Evolutionary conservation across 2,113 vertebrate genomes (phyloP).

Genomic region (Cyphomyrus plagiostoma): DNA sequence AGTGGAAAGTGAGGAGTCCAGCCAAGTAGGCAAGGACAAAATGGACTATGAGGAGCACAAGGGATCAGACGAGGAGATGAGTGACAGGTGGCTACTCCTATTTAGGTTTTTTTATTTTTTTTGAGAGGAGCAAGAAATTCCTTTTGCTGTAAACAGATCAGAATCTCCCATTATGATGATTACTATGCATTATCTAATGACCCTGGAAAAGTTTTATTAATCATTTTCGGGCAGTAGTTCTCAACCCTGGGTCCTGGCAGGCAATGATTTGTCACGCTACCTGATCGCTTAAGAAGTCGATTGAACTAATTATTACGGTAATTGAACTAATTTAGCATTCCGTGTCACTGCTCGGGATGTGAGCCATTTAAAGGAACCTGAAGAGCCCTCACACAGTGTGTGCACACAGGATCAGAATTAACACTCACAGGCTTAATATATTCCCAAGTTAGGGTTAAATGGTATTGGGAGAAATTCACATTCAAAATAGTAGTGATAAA

Average conservation of each 20-base stretch:
- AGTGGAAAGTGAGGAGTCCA: slow-evolving; percentile 63
- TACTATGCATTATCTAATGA: background rate
- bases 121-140: slow-evolving; percentile 3
- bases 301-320: slow-evolving; percentile 10
- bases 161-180: background rate
- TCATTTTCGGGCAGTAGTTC: background rate
- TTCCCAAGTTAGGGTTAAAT: background rate
- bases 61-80: slow-evolving; percentile 96
- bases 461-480: background rate
- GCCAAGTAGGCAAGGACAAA: slow-evolving; percentile 76
- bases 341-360: background rate
- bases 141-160: background rate
- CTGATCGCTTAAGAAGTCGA: slow-evolving; percentile 7
- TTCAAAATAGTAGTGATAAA: too few relatives aligned
- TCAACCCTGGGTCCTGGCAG: slow-evolving; percentile 6
- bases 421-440: background rate
- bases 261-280: background rate
- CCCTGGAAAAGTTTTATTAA: background rate
- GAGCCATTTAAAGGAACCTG: background rate
- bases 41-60: slow-evolving; percentile 96
- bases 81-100: slow-evolving; percentile 85
- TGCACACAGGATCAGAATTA: background rate
- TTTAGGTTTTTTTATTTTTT: slow-evolving; percentile 53
- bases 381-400: background rate
- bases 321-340: slow-evolving; percentile 11